Evolutionary conservation across 2,797 vertebrate species (phyloP).

Genomic region (Oreonectes daqikongensis): DNA sequence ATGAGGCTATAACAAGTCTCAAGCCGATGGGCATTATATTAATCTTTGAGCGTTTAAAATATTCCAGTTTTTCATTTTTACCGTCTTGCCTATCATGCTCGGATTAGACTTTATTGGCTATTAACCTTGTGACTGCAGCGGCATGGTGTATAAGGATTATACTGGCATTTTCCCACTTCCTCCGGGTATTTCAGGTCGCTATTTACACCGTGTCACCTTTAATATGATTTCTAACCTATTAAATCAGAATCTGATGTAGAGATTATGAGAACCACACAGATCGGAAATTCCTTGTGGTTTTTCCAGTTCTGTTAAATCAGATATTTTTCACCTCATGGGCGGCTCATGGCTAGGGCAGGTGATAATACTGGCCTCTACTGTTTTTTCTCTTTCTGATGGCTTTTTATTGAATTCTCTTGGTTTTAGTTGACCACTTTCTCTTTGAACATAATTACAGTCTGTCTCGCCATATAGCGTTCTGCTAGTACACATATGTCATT

Average conservation of each 20-base stretch:
- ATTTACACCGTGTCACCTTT: conserved; percentile 34
- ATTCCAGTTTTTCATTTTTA: conserved; percentile 45
- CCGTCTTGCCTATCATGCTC: conserved; percentile 19
- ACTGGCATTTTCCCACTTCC: conserved; percentile 16
- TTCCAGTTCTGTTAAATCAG: background rate
- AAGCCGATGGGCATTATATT: conserved; percentile 32
- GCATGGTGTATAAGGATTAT: conserved; percentile 3
- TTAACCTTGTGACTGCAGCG: conserved; percentile 48
- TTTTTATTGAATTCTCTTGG: conserved; percentile 41
- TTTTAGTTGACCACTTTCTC: conserved; percentile 40
- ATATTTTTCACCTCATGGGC: background rate
- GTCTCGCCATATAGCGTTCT: conserved; percentile 36
- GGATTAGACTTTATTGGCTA: conserved; percentile 40
- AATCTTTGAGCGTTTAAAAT: conserved; percentile 36
- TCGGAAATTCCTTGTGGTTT: background rate
- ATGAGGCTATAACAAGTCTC: conserved; percentile 10
- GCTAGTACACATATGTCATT: conserved; percentile 29
- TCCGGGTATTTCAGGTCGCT: conserved; percentile 41
- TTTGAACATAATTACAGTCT: conserved; percentile 47
- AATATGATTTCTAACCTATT: conserved; percentile 43
- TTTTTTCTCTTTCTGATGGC: conserved; percentile 14
- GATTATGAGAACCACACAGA: conserved; percentile 26
- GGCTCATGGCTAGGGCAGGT: background rate
- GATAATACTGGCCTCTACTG: conserved; percentile 9
- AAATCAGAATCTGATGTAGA: conserved; percentile 29